These are phyloP conservation scores for Geophilus truncorum DNA, from an alignment of 2,888 invertebrate genomes.

Conservation along the genomic window DNA sequence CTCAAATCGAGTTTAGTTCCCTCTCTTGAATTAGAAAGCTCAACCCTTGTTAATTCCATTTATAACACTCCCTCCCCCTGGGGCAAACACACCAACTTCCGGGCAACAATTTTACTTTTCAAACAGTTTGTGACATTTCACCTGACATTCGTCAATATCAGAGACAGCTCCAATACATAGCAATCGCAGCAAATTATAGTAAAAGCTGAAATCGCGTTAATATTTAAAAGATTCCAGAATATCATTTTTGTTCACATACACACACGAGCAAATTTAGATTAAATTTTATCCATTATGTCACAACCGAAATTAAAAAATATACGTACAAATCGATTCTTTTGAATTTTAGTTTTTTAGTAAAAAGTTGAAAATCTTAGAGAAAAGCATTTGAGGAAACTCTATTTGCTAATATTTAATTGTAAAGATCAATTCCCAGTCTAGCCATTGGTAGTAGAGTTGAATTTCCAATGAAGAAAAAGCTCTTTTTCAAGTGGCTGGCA, in stretches of 20 bases:
- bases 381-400: too few species aligned
- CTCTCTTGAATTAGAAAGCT: constrained; percentile 27
- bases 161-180: neutral
- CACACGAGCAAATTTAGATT: too few species aligned
- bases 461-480: neutral
- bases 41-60: constrained; percentile 30
- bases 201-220: neutral
- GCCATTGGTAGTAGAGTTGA: neutral
- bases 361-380: too few species aligned
- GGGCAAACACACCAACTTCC: constrained; percentile 13
- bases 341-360: too few species aligned
- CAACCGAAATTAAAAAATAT: too few species aligned
- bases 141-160: neutral
- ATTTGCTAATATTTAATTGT: neutral
- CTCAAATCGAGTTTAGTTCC: constrained; percentile 28
- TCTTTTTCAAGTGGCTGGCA: neutral
- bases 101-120: constrained; percentile 18
- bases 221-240: too few species aligned
- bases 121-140: neutral
- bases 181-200: neutral
- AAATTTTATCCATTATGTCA: too few species aligned
- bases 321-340: too few species aligned
- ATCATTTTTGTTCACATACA: too few species aligned
- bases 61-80: neutral
- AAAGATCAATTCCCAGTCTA: neutral